Evolutionary conservation across 2,888 invertebrate species (phyloP).

Genomic region (Helleia helle): DNA sequence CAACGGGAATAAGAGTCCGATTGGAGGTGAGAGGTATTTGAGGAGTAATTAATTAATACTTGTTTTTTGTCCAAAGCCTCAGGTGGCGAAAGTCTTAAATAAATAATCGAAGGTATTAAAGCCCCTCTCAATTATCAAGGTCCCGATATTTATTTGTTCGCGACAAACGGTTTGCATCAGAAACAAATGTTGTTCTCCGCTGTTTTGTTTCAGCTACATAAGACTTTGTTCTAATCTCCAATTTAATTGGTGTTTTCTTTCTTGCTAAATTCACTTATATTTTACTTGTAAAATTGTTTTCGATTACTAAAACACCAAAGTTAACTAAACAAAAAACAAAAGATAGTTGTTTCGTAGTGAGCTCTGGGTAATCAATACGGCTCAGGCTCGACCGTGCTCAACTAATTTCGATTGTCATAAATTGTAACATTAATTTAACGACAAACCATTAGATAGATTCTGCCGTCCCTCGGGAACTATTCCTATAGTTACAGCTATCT

Average conservation of each 20-base stretch:
- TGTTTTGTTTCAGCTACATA: too few relatives aligned
- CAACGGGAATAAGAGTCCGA: constrained; percentile 19
- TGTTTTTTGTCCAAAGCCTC: constrained; percentile 49
- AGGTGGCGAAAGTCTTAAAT: constrained; percentile 62
- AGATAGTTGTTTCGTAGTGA: too few relatives aligned
- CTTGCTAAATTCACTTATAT: not conserved
- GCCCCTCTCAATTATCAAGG: constrained; percentile 52
- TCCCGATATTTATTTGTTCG: constrained; percentile 23
- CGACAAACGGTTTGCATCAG: constrained; percentile 22
- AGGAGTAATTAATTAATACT: constrained; percentile 38
- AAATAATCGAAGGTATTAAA: constrained; percentile 63
- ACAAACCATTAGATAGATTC: constrained; percentile 59
- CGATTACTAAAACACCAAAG: too few relatives aligned
- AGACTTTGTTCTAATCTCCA: too few relatives aligned
- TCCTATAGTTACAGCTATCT: constrained; percentile 28
- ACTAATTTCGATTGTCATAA: constrained; percentile 66
- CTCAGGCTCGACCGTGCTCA: constrained; percentile 27
- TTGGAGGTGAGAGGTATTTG: constrained; percentile 12
- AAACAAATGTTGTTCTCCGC: constrained; percentile 6
- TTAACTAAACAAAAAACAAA: too few relatives aligned
- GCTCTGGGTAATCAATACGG: constrained; percentile 1
- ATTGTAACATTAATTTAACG: constrained; percentile 71
- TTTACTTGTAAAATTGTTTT: too few relatives aligned
- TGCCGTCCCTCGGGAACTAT: constrained; percentile 74
- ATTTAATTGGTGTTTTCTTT: too few relatives aligned